Evolutionary conservation across 2,888 invertebrate species (phyloP), one percentile per base, ranked within the genome.

Genomic region (Taphrorychus bicolor): DNA sequence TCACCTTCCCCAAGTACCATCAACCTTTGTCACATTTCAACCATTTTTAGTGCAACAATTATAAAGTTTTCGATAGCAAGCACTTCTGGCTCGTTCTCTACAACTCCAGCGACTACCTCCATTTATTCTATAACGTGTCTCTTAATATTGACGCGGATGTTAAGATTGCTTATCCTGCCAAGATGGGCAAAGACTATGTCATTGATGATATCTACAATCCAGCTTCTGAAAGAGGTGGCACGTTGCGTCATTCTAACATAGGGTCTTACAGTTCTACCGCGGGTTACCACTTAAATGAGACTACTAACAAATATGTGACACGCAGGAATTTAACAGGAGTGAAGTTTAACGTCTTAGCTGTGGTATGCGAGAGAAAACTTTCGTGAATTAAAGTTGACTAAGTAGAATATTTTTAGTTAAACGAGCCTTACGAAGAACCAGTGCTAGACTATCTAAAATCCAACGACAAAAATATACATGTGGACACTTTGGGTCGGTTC

Each of bases 281-380:
- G 11, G 75, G 78, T 17, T 79, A 76, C 66, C 48, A 59, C n/a
- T 45, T 64, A 16, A 42, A 41, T 9, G 41, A n/a, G 5, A 41
- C n/a, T 41, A 59, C 42, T 68, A 85, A 72, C 66, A 79, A 75
- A 73, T 84, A 76, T 80, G 77, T 75, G 81, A 74, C 66, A 73
- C 79, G 87, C 65, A 83, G 81, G 71, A 81, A 88, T 78, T 83
- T 89, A 82, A 83, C 83, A 52, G 87, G 87, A 5, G 84, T 87
- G 4, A 79, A 79, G 49, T 81, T 89, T 51, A 86, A 84, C 74
- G 83, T 85, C 58, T 84, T 85, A 65, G 81, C 87, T 51, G 87
- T 89, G 82, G 84, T 84, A 78, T 73, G 75, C 60, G 59, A 16
- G 14, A 32, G 3, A 32, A 32, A 9, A 11, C 7, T 32, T 11